These are phyloP conservation scores for Ostrea edulis DNA, from an alignment of 1,140 invertebrate species.

Conservation along the genomic window DNA sequence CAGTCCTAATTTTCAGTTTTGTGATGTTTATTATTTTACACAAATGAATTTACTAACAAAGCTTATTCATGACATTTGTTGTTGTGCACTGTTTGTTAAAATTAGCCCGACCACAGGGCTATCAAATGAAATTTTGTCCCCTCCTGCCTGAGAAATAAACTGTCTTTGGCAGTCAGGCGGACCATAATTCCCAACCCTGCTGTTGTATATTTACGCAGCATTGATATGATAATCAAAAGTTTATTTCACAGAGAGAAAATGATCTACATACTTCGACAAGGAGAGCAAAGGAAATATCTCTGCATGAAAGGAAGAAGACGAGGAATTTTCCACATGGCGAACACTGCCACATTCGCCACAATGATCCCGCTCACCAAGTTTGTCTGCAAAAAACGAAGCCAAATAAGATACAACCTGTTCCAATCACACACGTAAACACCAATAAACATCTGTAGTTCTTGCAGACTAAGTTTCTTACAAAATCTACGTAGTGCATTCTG, in stretches of 20 bases:
- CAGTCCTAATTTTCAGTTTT: too few relatives aligned
- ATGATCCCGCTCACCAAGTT: not conserved
- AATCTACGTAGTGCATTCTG: not conserved
- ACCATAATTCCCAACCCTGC: too few relatives aligned
- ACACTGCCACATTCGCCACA: not conserved
- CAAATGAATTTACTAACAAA: too few relatives aligned
- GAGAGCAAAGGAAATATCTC: constrained; percentile 31
- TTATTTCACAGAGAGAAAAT: not conserved
- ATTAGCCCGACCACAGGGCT: too few relatives aligned
- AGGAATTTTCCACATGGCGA: not conserved
- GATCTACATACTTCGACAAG: not conserved
- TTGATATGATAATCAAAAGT: not conserved
- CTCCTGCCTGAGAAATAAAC: too few relatives aligned
- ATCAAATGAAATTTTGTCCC: too few relatives aligned
- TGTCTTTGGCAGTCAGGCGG: too few relatives aligned
- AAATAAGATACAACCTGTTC: not conserved
- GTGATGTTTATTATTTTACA: too few relatives aligned
- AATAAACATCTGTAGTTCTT: not conserved
- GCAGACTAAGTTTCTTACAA: not conserved
- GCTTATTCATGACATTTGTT: too few relatives aligned
- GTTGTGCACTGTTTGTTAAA: too few relatives aligned
- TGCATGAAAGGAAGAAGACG: not conserved
- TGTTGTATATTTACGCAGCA: too few relatives aligned
- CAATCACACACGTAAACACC: not conserved
- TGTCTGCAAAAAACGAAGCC: not conserved